Evolutionary conservation across 2,888 invertebrate species (phyloP), one percentile per base, ranked within the genome.

Genomic region (Plemyria rubiginata): DNA sequence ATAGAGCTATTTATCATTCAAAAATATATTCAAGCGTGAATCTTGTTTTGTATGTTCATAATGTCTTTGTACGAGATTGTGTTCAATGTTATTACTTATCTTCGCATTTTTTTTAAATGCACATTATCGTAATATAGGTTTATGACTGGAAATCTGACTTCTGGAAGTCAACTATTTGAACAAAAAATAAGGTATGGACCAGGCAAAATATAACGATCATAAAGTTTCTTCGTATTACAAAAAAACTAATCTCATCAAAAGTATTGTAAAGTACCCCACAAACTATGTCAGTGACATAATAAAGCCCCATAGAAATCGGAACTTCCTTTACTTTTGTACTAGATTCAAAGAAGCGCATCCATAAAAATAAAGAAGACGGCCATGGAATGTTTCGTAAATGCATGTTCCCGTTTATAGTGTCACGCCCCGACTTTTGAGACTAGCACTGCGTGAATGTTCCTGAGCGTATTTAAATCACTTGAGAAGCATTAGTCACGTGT

Each of bases 1-100:
- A 66, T 69, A 67, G 62, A 68, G 55, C 66, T 53, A 69, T 73
- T 70, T 68, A 68, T 70, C 52, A 63, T 48, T 60, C 38, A 54
- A 63, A 56, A 54, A 55, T 52, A 52, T 41, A 48, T 58, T 52
- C 22, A 22, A 51, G 32, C 22, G 54, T 15, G 48, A 38, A 7
- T 45, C 49, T 29, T 57, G 56, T 46, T 45, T 40, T 22, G 45
- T 11, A 16, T 16, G 8, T 16, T n/a, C n/a, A n/a, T n/a, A n/a
- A 16, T 16, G 4, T 3, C 16, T 6, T 0, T 13, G 2, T 5
- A 43, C 6, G 5, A 43, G 7, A 15, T 43, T 15, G 13, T 7
- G 43, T 43, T 43, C 15, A 15, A 22, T 3, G 22, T 22, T 22
- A 22, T 22, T 22, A 22, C 22, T 22, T 22, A 22, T 22, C 22